Evolutionary conservation across 35 echinoderm and acorn worm genomes (phyloP).

Genomic region (Hemicentrotus pulcherrimus): DNA sequence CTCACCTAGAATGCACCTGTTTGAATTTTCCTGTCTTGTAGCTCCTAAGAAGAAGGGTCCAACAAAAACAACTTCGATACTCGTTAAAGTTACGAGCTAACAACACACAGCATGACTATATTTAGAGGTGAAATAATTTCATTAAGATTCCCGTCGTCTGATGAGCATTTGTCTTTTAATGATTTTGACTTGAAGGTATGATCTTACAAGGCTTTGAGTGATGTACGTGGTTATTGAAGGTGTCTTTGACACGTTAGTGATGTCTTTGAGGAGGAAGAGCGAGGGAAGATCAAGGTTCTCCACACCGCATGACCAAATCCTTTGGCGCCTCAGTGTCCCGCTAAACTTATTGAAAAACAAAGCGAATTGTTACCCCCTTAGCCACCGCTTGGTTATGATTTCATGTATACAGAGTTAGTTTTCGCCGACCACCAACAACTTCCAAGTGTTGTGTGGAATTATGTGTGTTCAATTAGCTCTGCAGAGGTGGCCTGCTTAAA

Average conservation of each 20-base stretch:
- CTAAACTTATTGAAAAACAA: not conserved
- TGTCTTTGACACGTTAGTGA: not conserved
- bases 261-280: not conserved
- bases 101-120: not conserved
- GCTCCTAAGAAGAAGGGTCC: not conserved
- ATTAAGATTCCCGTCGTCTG: not conserved
- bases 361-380: not conserved
- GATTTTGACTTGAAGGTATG: no score
- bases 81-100: not conserved
- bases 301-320: not conserved
- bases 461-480: not conserved
- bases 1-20: not conserved
- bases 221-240: not conserved
- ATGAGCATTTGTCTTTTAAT: not conserved
- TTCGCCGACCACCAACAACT: not conserved
- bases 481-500: not conserved
- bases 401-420: not conserved
- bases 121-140: not conserved
- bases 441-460: not conserved
- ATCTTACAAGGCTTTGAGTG: not conserved
- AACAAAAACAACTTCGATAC: not conserved
- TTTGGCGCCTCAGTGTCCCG: not conserved
- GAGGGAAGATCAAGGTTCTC: not conserved
- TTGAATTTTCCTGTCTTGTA: not conserved
- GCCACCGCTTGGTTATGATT: not conserved